Base-by-base conservation (phyloP, 2,797 vertebrate species). In the Coranthus polyacanthus region DNA sequence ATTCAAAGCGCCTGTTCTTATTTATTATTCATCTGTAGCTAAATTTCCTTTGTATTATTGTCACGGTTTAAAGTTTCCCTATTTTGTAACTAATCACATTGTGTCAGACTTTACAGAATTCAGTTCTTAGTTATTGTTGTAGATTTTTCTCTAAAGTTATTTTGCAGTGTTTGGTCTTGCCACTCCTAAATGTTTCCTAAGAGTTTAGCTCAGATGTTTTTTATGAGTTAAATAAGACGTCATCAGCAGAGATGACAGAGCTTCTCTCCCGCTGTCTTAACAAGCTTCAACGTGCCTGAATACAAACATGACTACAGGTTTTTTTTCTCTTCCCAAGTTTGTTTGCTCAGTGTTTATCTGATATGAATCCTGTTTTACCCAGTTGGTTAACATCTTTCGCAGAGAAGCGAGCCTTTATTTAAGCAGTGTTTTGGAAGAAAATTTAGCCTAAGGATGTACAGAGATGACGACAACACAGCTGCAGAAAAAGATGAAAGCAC, bases 261-360 rank as follows among this genome's bases (percentile, higher is more conserved):
- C 60, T 72, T 7, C 45, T 66, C 20, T 52, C 45, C 68, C n/a
- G 46, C 6, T 3, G 2, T 49, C 53, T 56, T 10, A 68, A 50
- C 84, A 86, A 77, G 80, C 34, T 43, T 10, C 18, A 66, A 56
- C 78, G 18, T 71, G 82, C 46, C 47, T 12, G 0, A 46, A 21
- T 11, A 63, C 17, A 59, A 66, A 45, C 37, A 18, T 51, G 45
- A 53, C 45, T 71, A 34, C 52, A 41, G 7, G 12, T 53, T 65
- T 72, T 42, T 57, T 24, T 36, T 34, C 12, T 58, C 12, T 43
- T 11, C 26, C 24, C 16, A 42, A 45, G 46, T 54, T 39, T 22
- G 24, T 46, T 56, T 64, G 8, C 24, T 58, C 9, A 38, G 2
- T 39, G 24, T 67, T 37, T 53, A 53, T 47, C 24, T 57, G 21